Percentiles rank a stretch among this genome's conserved stretches.
phyloP scores from a whole-genome alignment of 2,797 vertebrate genomes.

The Sebastiscus tertius region DNA sequence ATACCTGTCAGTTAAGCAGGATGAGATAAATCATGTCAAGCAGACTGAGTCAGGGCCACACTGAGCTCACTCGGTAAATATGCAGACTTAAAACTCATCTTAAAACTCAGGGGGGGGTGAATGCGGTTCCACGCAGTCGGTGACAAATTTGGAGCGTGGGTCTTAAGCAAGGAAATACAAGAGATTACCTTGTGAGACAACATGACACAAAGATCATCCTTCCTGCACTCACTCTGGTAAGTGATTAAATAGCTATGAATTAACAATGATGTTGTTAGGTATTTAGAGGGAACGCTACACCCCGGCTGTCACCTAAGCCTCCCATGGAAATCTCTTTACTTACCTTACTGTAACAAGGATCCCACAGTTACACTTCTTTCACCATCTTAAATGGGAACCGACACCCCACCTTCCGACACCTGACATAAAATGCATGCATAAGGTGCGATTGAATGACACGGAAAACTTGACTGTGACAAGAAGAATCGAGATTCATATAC shows the following conservation, averaged over 20 bases:
- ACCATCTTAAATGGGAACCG: constrained; percentile 56
- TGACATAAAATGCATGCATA: constrained; percentile 52
- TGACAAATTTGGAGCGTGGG: constrained; percentile 47
- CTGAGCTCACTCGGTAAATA: constrained; percentile 45
- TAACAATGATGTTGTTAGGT: constrained; percentile 77
- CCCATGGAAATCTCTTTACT: constrained; percentile 77
- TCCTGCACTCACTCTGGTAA: constrained; percentile 64
- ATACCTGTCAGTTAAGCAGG: constrained; percentile 75
- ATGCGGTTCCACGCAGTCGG: constrained; percentile 28
- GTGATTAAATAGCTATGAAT: constrained; percentile 80
- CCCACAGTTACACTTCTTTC: constrained; percentile 63
- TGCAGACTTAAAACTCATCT: constrained; percentile 52
- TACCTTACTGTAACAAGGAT: constrained; percentile 75
- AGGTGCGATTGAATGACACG: constrained; percentile 69
- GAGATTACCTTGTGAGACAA: constrained; percentile 63
- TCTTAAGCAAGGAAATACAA: constrained; percentile 56
- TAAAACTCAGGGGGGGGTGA: constrained; percentile 48
- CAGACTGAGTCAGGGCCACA: constrained; percentile 52
- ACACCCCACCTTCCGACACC: constrained; percentile 54
- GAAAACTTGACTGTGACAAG: constrained; percentile 67
- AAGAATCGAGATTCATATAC: constrained; percentile 55
- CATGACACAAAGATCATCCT: constrained; percentile 69
- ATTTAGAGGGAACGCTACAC: constrained; percentile 78
- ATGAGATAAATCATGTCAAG: constrained; percentile 72
- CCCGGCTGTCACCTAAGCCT: constrained; percentile 67